A percentile compares a stretch with the other conserved stretches of the same genome.
phyloP scores from a whole-genome alignment of 2,888 invertebrate species.

The Scrobipalpa atriplicella region DNA sequence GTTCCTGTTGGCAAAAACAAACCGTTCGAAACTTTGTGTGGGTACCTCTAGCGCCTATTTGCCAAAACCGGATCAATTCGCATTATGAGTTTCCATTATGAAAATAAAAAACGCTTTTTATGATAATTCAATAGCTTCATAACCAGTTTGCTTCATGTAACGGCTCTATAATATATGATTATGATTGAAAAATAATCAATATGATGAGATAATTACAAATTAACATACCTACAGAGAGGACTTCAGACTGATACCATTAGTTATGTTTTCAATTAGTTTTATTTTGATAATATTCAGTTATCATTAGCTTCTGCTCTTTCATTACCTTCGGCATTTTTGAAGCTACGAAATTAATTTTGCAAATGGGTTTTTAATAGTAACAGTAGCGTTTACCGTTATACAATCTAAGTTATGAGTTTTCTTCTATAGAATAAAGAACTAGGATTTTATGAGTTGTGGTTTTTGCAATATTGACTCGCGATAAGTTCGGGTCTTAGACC shows the following conservation, averaged over 20 bases:
- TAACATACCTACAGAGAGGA: conserved; percentile 27
- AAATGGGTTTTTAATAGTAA: conserved; percentile 7
- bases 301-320: conserved; percentile 19
- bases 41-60: conserved; percentile 15
- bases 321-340: conserved; percentile 18
- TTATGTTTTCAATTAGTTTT: conserved; percentile 23
- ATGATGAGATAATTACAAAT: conserved; percentile 23
- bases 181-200: conserved; percentile 26
- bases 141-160: conserved; percentile 22
- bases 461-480: conserved; percentile 28
- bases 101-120: conserved; percentile 21
- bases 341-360: conserved; percentile 29
- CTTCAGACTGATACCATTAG: conserved; percentile 20
- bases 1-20: conserved; percentile 9
- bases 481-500: conserved; percentile 33
- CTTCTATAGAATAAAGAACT: not conserved
- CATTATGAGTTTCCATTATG: conserved; percentile 23
- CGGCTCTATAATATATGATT: conserved; percentile 28
- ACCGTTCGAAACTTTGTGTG: not conserved
- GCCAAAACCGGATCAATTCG: conserved; percentile 19
- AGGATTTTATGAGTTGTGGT: not conserved
- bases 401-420: not conserved
- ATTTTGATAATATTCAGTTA: conserved; percentile 26
- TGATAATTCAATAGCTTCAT: conserved; percentile 17
- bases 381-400: not conserved